These are phyloP conservation scores for Acronicta leporina DNA, from an alignment of 2,888 invertebrate species.

Conservation along the genomic window DNA sequence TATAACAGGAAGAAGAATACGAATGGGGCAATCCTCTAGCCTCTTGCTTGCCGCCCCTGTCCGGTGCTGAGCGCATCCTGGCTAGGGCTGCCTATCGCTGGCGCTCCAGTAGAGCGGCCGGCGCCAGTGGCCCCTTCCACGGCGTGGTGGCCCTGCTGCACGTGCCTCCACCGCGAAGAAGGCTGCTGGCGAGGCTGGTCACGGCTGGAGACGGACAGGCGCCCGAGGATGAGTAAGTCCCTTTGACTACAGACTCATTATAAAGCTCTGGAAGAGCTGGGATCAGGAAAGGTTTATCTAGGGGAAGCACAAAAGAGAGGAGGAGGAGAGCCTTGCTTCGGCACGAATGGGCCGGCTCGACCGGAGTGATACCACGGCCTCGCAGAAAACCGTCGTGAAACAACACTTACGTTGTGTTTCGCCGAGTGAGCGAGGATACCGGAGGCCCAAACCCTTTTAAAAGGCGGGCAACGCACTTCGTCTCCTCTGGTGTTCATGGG, in stretches of 20 bases:
- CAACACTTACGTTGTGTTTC: too few species aligned
- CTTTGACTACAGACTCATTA: neutral
- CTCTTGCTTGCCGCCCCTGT: slow-evolving; percentile 82
- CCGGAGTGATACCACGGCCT: too few species aligned
- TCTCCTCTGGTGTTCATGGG: too few species aligned
- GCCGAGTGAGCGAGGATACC: too few species aligned
- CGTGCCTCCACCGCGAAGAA: slow-evolving; percentile 89
- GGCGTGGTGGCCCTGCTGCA: slow-evolving; percentile 88
- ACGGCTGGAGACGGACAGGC: slow-evolving; percentile 93
- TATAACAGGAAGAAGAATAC: slow-evolving; percentile 92
- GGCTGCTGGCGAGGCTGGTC: slow-evolving; percentile 91
- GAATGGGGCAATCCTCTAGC: slow-evolving; percentile 95
- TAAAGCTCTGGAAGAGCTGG: too few species aligned
- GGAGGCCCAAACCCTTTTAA: too few species aligned
- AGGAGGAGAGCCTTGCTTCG: too few species aligned
- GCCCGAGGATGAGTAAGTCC: slow-evolving; percentile 88
- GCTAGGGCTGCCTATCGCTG: slow-evolving; percentile 91
- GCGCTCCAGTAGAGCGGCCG: slow-evolving; percentile 89
- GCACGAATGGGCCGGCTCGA: too few species aligned
- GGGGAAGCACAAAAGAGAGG: too few species aligned
- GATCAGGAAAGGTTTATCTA: too few species aligned
- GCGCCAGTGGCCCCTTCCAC: slow-evolving; percentile 85
- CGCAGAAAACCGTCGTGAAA: too few species aligned
- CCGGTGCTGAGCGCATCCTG: slow-evolving; percentile 82
- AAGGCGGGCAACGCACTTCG: too few species aligned